phyloP scores from a whole-genome alignment of 2,797 vertebrate species.

The Pelochelys cantorii region DNA sequence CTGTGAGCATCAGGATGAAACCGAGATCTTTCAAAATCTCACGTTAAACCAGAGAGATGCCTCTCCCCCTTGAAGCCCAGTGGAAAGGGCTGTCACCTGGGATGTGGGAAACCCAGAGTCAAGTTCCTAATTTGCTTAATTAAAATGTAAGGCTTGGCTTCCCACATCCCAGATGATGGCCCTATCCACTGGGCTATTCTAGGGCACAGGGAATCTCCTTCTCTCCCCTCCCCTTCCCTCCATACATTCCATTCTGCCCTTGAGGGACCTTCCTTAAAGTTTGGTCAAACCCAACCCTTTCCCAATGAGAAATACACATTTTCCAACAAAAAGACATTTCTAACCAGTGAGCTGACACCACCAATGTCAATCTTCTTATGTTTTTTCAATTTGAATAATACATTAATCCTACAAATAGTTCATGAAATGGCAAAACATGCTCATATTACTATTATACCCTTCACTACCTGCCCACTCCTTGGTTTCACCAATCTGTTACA shows the following conservation, averaged over 20 bases:
- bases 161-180: not conserved
- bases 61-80: not conserved
- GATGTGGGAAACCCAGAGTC: not conserved
- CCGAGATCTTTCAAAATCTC: not conserved
- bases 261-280: not conserved
- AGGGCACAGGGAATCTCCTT: not conserved
- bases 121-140: not conserved
- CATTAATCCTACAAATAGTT: no score
- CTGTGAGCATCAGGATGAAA: not conserved
- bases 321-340: no score
- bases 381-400: not conserved
- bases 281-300: not conserved
- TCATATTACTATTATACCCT: not conserved
- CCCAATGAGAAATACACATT: not conserved
- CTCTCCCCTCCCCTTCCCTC: accelerated
- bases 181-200: not conserved
- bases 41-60: not conserved
- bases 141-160: not conserved
- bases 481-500: not conserved
- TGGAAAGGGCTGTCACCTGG: not conserved
- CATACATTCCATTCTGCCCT: not conserved
- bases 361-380: not conserved
- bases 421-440: not conserved
- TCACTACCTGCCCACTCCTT: not conserved
- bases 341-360: not conserved